Percentiles rank a stretch among this genome's conserved stretches.
Conservation (phyloP, 2,797 vertebrate species). For the Phrynocephalus guinanensis region DNA sequence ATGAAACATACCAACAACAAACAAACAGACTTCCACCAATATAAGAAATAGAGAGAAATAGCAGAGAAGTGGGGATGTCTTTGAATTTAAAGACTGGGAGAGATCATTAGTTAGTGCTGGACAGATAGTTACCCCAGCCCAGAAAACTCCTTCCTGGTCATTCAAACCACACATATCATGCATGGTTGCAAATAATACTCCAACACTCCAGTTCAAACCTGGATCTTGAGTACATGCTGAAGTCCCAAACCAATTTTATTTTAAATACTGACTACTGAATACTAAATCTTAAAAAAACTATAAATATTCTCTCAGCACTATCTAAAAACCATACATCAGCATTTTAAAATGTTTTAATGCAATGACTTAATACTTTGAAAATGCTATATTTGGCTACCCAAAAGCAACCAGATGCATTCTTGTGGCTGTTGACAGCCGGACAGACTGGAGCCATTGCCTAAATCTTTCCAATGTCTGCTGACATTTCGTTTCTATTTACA, state of each 20-base stretch:
- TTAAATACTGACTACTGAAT: neutral
- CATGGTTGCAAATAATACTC: no score
- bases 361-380: slow-evolving; percentile 1
- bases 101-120: no score
- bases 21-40: no score
- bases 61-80: no score
- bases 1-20: no score
- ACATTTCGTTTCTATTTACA: slow-evolving; percentile 44
- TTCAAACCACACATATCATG: no score
- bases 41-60: no score
- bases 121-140: no score
- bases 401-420: slow-evolving; percentile 45
- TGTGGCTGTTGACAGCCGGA: slow-evolving; percentile 5
- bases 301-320: neutral
- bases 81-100: no score
- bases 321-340: neutral
- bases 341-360: neutral
- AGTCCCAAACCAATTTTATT: no score
- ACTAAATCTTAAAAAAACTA: neutral
- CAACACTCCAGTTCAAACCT: neutral
- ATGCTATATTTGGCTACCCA: slow-evolving; percentile 25
- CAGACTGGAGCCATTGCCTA: slow-evolving; percentile 18
- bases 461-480: slow-evolving; percentile 51
- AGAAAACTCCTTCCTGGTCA: no score
- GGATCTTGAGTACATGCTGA: neutral